phyloP scores from a whole-genome alignment of 1,140 invertebrate species.

The Palaemon carinicauda region DNA sequence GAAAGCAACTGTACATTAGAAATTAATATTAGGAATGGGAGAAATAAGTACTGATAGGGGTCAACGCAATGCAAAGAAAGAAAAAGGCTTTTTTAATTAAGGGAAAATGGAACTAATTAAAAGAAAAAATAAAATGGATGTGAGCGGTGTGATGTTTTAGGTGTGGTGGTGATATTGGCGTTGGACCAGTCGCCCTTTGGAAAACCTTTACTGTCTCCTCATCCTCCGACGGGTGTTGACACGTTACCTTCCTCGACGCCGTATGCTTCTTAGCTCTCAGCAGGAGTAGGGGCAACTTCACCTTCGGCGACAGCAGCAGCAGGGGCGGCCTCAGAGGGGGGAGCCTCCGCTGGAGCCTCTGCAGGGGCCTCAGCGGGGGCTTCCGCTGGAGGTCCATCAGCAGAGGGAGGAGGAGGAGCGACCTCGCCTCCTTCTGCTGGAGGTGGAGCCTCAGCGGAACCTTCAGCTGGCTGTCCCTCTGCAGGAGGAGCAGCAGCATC shows the following conservation, averaged over 20 bases:
- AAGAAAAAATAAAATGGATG: neutral
- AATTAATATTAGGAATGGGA: too few relatives aligned
- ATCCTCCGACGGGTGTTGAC: neutral
- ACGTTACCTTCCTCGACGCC: constrained; percentile 43
- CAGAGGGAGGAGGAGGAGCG: constrained; percentile 23
- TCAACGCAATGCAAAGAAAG: too few relatives aligned
- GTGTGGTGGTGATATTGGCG: neutral
- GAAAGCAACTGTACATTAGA: too few relatives aligned
- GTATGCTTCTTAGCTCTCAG: constrained; percentile 35
- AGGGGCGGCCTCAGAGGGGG: constrained; percentile 15
- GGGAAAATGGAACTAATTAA: too few relatives aligned
- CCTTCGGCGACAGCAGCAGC: constrained; percentile 37
- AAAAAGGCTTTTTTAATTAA: too few relatives aligned
- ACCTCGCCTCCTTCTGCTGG: constrained; percentile 33
- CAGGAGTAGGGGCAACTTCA: constrained; percentile 20
- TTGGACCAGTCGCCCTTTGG: neutral
- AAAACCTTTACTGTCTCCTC: neutral
- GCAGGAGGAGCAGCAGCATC: neutral
- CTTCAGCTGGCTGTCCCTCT: constrained; percentile 24
- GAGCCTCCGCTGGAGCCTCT: constrained; percentile 26
- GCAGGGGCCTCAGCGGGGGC: constrained; percentile 36
- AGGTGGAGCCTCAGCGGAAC: constrained; percentile 27
- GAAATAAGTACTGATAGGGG: too few relatives aligned
- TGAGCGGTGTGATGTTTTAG: neutral
- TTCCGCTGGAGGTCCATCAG: constrained; percentile 36